Evolutionary conservation across 2,113 vertebrate genomes (phyloP), one percentile per base, ranked within the genome.

Genomic region (Cyrtonyx montezumae): DNA sequence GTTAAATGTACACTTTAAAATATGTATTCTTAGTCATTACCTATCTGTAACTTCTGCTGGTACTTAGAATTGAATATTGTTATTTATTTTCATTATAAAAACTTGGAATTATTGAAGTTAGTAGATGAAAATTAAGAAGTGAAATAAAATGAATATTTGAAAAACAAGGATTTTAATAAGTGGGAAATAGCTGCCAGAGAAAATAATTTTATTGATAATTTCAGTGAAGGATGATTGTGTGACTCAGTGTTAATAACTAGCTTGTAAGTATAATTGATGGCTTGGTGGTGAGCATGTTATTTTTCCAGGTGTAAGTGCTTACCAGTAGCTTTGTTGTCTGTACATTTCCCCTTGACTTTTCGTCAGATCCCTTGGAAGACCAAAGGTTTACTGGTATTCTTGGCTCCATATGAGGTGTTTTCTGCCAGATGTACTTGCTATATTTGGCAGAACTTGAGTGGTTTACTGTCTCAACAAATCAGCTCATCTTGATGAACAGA

Each of bases 361-460:
- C 23, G 6, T 71, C 75, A 40, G 43, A 71, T 74, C 75, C 45
- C 8, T 23, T 86, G 79, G 76, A 92, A 90, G 69, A 83, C 79
- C 56, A 59, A 56, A 93, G 77, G 20, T 74, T 80, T 82, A 32
- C 2, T 42, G 55, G 18, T 88, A 70, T 87, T 63, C 81, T 87
- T 94, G 87, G 79, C 91, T 90, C 87, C 76, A 93, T 76, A 93
- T 91, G 79, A 88, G 40, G 32, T 92, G 69, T 67, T 11, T 95
- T 93, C 79, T 94, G 86, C 89, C 93, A 95, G 92, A 58, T 79
- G 68, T 94, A 93, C 85, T 81, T n/a, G 48, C 78, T 95, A 40
- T 92, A 69, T 88, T 91, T 95, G 93, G 91, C 89, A 96, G 95
- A 97, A 94, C 73, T 79, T 30, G 77, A 81, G 67, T 91, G 71